Evolutionary conservation across 35 echinoderm and acorn worm genomes (phyloP).

Genomic region (Holothuria glaberrima): DNA sequence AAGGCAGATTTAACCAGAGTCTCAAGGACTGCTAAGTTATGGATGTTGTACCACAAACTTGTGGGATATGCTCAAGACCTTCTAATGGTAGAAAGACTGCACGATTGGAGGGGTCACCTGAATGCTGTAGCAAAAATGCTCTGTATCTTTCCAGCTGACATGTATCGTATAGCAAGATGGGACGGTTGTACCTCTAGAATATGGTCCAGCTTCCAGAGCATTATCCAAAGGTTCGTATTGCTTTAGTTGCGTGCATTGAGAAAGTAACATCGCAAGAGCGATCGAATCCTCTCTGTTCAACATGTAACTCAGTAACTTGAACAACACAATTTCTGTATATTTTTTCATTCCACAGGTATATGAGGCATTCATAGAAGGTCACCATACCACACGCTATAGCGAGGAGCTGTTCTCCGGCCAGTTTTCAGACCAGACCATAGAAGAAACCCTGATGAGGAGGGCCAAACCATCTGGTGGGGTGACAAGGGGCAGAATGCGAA

Average conservation of each 20-base stretch:
- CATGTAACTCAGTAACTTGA: too few species aligned
- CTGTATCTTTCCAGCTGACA: constrained; percentile 40
- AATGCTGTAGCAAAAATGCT: constrained; percentile 53
- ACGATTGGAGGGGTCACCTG: constrained; percentile 38
- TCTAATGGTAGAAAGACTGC: neutral
- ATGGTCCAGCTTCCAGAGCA: constrained; percentile 47
- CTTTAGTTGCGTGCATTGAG: neutral
- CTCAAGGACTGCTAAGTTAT: constrained; percentile 58
- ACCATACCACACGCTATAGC: constrained; percentile 3
- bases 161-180: constrained; percentile 38
- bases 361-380: neutral
- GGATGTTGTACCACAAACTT: constrained; percentile 48
- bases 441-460: constrained; percentile 60
- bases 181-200: constrained; percentile 23
- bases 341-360: too few species aligned
- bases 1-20: neutral
- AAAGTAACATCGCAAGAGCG: too few species aligned
- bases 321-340: too few species aligned
- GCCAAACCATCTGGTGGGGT: constrained; percentile 62
- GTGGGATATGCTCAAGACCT: constrained; percentile 28
- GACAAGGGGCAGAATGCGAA: constrained; percentile 47
- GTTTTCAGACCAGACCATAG: constrained; percentile 66
- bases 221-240: constrained; percentile 45
- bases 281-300: too few species aligned
- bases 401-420: constrained; percentile 14